These are phyloP conservation scores for Colius striatus DNA, from an alignment of 2,113 vertebrate genomes.

Conservation along the genomic window DNA sequence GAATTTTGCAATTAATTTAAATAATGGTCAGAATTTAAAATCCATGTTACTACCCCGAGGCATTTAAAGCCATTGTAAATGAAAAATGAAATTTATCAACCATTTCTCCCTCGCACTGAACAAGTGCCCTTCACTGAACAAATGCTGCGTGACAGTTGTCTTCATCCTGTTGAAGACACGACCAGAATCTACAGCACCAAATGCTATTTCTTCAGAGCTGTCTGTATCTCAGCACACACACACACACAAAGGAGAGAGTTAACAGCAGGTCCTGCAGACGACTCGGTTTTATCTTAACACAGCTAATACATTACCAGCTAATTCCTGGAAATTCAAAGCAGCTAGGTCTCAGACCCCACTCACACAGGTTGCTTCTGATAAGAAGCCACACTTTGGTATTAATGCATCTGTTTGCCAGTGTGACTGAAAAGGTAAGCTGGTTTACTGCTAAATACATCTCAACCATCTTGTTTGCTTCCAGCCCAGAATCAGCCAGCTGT, in stretches of 20 bases:
- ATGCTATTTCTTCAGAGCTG: neutral
- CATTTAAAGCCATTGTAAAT: neutral
- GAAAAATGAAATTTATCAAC: neutral
- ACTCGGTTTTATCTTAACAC: slow-evolving; percentile 26
- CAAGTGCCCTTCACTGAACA: neutral
- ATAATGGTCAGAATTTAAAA: neutral
- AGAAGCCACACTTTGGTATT: slow-evolving; percentile 10
- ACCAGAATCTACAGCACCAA: slow-evolving; percentile 16
- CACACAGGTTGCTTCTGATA: slow-evolving; percentile 12
- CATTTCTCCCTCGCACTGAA: neutral
- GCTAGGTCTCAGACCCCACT: neutral
- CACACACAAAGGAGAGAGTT: neutral
- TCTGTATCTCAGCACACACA: neutral
- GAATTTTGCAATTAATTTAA: slow-evolving; percentile 27
- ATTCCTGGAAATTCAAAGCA: slow-evolving; percentile 53
- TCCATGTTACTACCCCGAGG: neutral
- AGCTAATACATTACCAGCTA: slow-evolving; percentile 15
- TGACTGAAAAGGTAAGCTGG: slow-evolving; percentile 9
- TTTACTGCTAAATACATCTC: neutral
- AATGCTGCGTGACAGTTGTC: neutral
- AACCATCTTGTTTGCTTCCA: neutral
- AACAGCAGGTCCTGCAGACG: slow-evolving; percentile 5
- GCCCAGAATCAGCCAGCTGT: neutral
- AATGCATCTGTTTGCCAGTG: neutral
- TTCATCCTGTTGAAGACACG: neutral